Conservation (phyloP, 2,797 vertebrate genomes). For the Sandelia bainsii region DNA sequence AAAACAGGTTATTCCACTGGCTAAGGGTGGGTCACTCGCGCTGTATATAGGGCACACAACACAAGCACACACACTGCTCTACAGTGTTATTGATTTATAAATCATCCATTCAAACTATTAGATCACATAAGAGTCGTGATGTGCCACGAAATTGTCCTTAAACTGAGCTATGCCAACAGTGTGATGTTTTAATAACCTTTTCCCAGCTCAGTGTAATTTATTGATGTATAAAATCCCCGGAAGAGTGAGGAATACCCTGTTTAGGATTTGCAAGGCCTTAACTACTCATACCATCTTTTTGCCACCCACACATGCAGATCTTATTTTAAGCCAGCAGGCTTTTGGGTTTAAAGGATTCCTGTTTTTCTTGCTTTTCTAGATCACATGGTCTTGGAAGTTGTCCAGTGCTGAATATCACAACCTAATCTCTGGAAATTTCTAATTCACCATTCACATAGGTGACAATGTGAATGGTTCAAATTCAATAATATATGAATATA, state of each 20-base stretch:
- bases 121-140: constrained; percentile 35
- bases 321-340: constrained; percentile 55
- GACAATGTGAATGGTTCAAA: not conserved
- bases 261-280: constrained; percentile 47
- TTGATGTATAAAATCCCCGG: constrained; percentile 49
- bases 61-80: constrained; percentile 7
- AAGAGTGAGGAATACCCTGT: constrained; percentile 57
- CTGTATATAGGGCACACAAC: constrained; percentile 13
- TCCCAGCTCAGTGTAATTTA: constrained; percentile 46
- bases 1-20: constrained; percentile 41
- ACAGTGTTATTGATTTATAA: constrained; percentile 48
- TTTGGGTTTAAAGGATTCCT: constrained; percentile 71
- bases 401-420: constrained; percentile 54
- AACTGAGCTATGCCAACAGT: constrained; percentile 40
- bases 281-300: constrained; percentile 57
- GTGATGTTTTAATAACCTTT: constrained; percentile 43
- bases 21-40: constrained; percentile 28
- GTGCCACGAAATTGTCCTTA: constrained; percentile 39
- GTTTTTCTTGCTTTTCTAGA: constrained; percentile 73
- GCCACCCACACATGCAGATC: constrained; percentile 65
- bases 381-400: constrained; percentile 60
- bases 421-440: constrained; percentile 37
- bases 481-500: constrained; percentile 4
- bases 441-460: constrained; percentile 30
- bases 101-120: constrained; percentile 42